phyloP scores from a whole-genome alignment of 64 coral and sea anemone genomes.

The Stylophora pistillata region DNA sequence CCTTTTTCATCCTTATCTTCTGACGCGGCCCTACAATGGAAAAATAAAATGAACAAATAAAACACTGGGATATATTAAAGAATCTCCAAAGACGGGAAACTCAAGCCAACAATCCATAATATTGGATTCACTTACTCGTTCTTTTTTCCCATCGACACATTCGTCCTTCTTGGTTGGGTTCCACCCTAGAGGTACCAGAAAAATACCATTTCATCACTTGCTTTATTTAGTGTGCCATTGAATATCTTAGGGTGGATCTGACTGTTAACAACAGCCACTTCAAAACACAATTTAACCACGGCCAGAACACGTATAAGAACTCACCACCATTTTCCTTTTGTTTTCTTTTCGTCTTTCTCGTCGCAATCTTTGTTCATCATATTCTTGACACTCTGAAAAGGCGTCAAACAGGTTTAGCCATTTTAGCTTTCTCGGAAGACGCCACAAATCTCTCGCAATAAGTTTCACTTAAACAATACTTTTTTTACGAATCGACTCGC shows the following conservation, averaged over 20 bases:
- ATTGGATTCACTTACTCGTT: constrained; percentile 64
- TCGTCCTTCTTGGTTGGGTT: constrained; percentile 83
- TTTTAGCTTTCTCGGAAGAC: neutral
- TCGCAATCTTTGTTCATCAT: constrained; percentile 88
- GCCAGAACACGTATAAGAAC: neutral
- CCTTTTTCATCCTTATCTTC: constrained; percentile 46
- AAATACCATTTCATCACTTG: neutral
- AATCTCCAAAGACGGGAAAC: neutral
- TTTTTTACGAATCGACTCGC: too few species aligned
- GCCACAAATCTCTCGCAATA: too few species aligned
- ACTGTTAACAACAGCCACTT: neutral
- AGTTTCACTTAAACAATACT: too few species aligned
- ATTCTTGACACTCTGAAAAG: constrained; percentile 83
- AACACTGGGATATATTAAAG: neutral
- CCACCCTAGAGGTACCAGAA: constrained; percentile 63
- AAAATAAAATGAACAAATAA: neutral
- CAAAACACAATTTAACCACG: neutral
- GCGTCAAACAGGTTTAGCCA: neutral
- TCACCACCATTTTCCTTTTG: constrained; percentile 93
- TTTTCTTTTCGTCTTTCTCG: constrained; percentile 96
- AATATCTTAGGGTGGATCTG: too few species aligned
- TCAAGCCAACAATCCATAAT: neutral
- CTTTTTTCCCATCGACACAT: constrained; percentile 80
- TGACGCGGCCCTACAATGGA: neutral
- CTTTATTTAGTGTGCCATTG: too few species aligned